Evolutionary conservation across 2,888 invertebrate species (phyloP), one percentile per base, ranked within the genome.

Genomic region (Penaeus monodon): DNA sequence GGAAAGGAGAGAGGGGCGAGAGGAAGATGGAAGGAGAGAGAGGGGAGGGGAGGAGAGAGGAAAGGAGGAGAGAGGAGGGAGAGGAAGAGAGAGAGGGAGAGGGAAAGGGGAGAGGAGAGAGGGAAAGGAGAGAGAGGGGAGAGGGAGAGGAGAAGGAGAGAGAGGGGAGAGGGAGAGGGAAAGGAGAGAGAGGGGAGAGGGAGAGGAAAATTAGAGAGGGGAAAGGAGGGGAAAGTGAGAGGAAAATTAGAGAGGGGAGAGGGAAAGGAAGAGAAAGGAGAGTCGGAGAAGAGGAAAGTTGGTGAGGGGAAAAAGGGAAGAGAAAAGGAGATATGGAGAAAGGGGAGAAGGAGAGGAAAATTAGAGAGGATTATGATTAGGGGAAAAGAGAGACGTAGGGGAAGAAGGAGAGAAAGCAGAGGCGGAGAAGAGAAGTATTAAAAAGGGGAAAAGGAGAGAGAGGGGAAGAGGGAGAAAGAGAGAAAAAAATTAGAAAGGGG

Each of bases 1-100:
- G 14, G 2, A 2, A 17, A 57, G 17, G 57, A 2, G 14, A 10
- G 57, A 14, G 24, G 70, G 29, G 27, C 17, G n/a, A 22, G 12
- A 24, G 3, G 12, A 12, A 17, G 1, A 17, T 0, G 17, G 70
- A 1, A 1, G 17, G n/a, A 17, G 17, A 17, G 17, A 24, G 2
- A 0, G 3, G 70, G 70, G 10, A 20, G 3, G 1, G n/a, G 8
- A 12, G 70, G 3, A n/a, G 17, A 24, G 14, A 20, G 20, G n/a
- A 20, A n/a, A 22, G 70, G 24, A n/a, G 3, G 70, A 68, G 17
- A 17, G n/a, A 22, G 20, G 27, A 38, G 14, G 29, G 14, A 22
- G n/a, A 38, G 44, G 49, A 65, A 33, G 57, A 57, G 78, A 68
- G 68, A 49, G 27, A 33, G 84, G 49, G 68, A 27, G 49, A 68